Evolutionary conservation across 2,113 vertebrate genomes (phyloP), one percentile per base, ranked within the genome.

Genomic region (Epinephelus moara): DNA sequence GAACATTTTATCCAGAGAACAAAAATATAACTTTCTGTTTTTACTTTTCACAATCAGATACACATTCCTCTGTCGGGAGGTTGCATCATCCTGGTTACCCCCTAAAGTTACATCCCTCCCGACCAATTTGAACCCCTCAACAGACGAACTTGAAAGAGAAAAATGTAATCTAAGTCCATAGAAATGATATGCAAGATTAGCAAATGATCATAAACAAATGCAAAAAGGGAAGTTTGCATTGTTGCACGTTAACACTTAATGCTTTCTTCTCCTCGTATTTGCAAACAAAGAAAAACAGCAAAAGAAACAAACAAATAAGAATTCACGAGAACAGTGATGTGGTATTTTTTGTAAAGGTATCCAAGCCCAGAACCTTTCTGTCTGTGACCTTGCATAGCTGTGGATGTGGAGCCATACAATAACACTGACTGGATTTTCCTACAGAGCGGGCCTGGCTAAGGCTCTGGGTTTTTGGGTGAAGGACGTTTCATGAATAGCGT

Each of bases 301-400:
- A 37, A 52, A 55, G 6, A 25, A 45, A 17, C 37, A 23, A 6
- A 33, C n/a, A 55, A 56, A 42, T 1, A 85, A 80, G 59, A 47
- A 55, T 42, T 64, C 4, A 45, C 60, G 33, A 78, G 60, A 85
- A 90, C 88, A 91, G 89, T 90, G 85, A 90, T 82, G 82, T 93
- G 81, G 78, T 89, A 47, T 80, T 77, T 62, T 75, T 66, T 66
- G 53, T 82, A 84, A 85, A 85, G 85, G 75, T 85, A 71, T 88
- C 56, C 62, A 73, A 82, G 85, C 88, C 82, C 84, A 84, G 83
- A 90, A 87, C 70, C 68, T 63, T 76, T 68, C 67, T 78, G 69
- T 75, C 33, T 72, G 60, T 75, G 47, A 68, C 62, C 66, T 91
- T 93, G 92, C 92, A 91, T 91, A 93, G 91, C 90, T 85, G 88